phyloP scores from a whole-genome alignment of 2,113 vertebrate genomes.

The Notarius lentiginosus region DNA sequence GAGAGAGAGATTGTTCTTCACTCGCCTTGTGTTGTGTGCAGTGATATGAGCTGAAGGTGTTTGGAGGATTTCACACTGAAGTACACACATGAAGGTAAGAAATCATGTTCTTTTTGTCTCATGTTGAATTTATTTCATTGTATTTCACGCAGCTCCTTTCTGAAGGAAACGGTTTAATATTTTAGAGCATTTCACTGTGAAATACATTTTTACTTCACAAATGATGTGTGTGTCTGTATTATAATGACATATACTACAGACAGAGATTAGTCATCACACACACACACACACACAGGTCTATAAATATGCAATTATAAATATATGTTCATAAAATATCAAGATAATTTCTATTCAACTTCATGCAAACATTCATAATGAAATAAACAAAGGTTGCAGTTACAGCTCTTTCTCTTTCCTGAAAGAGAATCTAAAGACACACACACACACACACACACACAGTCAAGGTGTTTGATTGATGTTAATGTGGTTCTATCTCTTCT shows the following conservation, averaged over 20 bases:
- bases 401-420: background rate
- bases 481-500: constrained; percentile 56
- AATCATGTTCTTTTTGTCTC: background rate
- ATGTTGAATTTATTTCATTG: background rate
- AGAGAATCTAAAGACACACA: background rate
- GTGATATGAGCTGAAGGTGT: background rate
- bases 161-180: background rate
- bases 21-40: background rate
- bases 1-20: background rate
- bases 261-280: background rate
- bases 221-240: background rate
- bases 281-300: background rate
- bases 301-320: background rate
- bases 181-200: background rate
- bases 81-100: constrained; percentile 48
- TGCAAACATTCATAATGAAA: background rate
- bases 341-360: background rate
- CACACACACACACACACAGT: background rate
- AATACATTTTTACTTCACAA: background rate
- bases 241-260: no score
- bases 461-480: background rate
- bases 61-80: constrained; percentile 14
- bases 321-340: background rate
- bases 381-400: background rate
- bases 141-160: background rate